These are phyloP conservation scores for Sparidentex hasta DNA, from an alignment of 2,797 vertebrate species.

Conservation along the genomic window DNA sequence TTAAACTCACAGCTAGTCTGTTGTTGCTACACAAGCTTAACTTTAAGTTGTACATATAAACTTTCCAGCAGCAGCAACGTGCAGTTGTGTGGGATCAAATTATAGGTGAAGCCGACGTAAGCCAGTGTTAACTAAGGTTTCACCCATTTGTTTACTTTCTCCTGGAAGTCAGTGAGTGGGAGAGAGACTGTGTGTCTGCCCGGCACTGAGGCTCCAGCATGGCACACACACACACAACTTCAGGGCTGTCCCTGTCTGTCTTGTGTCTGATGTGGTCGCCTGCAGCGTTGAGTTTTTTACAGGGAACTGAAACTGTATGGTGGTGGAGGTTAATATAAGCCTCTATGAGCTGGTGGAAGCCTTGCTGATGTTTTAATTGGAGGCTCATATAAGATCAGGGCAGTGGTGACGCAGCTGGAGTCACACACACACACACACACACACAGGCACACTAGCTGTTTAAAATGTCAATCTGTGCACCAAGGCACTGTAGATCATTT, in stretches of 20 bases:
- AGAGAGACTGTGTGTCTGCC: constrained; percentile 41
- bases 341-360: constrained; percentile 7
- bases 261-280: constrained; percentile 71
- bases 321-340: constrained; percentile 47
- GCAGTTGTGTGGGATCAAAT: not conserved
- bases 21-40: constrained; percentile 11
- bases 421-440: not conserved
- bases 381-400: constrained; percentile 19
- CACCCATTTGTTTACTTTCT: constrained; percentile 65
- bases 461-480: not conserved
- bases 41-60: not conserved
- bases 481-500: not conserved
- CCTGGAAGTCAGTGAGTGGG: constrained; percentile 47
- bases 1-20: not conserved
- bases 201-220: constrained; percentile 55
- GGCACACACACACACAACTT: constrained; percentile 12
- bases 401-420: constrained; percentile 15
- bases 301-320: constrained; percentile 35
- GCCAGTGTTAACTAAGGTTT: constrained; percentile 11
- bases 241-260: constrained; percentile 56
- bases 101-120: constrained; percentile 9
- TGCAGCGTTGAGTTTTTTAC: constrained; percentile 46
- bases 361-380: constrained; percentile 43
- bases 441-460: not conserved
- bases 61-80: constrained; percentile 4